Evolutionary conservation across 2,797 vertebrate genomes (phyloP), one percentile per base, ranked within the genome.

Genomic region (Podargus strigoides): DNA sequence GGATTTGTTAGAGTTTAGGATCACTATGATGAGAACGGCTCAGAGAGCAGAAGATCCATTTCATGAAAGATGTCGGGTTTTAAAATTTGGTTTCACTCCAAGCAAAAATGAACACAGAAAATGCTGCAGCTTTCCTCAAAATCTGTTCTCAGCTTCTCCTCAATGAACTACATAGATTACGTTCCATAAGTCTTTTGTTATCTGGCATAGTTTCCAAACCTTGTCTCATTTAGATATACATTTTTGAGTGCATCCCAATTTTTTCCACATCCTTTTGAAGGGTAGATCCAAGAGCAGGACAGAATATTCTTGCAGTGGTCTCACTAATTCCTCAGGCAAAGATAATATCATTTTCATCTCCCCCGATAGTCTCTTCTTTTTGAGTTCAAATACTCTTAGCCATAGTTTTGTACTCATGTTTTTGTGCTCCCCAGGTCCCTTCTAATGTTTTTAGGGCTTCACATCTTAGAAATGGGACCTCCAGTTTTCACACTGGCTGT

Each of bases 21-120:
- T 78, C 77, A 30, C 20, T 81, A 55, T 53, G 74, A 94, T 73
- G 63, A 93, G 52, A 90, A 82, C 39, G 62, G 70, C 87, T 82
- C 56, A 52, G 70, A 85, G n/a, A 78, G 27, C 34, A 76, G 56
- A 36, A 82, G 80, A 88, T 94, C 67, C 49, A 70, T 94, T 94
- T 82, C 70, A 74, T 44, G 20, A 84, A 90, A 70, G 85, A 90
- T 74, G 72, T 64, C 63, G 42, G 50, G 46, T 72, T 95, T 95
- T 82, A 77, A 91, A 88, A 50, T 86, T 70, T 91, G 80, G 42
- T 39, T 89, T 89, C n/a, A 49, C 23, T 94, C 86, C 83, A 84
- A 85, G 70, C 3, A 6, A 52, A 91, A 85, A 62, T 6, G 55
- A 87, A 42, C 37, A 60, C 27, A 84, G 82, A 86, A 81, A 26